Conservation (phyloP, 1,140 invertebrate genomes). For the Triops cancriformis region DNA sequence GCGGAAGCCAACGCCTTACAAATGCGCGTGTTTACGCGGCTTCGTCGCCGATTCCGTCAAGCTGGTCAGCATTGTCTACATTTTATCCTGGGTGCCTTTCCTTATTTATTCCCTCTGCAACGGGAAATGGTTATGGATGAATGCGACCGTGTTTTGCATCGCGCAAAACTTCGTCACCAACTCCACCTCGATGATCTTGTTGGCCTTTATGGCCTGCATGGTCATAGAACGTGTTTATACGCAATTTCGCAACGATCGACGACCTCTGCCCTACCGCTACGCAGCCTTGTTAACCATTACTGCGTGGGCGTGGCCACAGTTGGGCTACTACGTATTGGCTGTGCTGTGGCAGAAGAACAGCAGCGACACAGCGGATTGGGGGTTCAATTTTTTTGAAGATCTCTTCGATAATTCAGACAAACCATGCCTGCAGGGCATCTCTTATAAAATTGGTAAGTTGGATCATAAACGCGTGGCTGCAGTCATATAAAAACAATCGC, state of each 20-base stretch:
- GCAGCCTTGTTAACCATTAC: slow-evolving; percentile 20
- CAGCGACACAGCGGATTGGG: neutral
- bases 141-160: slow-evolving; percentile 27
- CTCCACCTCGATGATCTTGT: slow-evolving; percentile 27
- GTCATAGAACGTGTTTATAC: neutral
- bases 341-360: slow-evolving; percentile 18
- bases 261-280: neutral
- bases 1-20: neutral
- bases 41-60: slow-evolving; percentile 26
- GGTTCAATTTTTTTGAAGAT: slow-evolving; percentile 27
- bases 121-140: slow-evolving; percentile 27
- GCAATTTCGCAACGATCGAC: neutral
- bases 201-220: slow-evolving; percentile 23
- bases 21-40: slow-evolving; percentile 23
- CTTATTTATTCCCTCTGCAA: slow-evolving; percentile 28
- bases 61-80: slow-evolving; percentile 28
- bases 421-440: neutral
- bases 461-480: neutral
- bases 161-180: slow-evolving; percentile 29
- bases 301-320: slow-evolving; percentile 26
- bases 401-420: slow-evolving; percentile 20
- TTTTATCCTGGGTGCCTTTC: slow-evolving; percentile 28
- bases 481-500: neutral
- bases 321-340: slow-evolving; percentile 23
- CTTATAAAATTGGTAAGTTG: slow-evolving; percentile 23